Conservation (phyloP, 2,888 invertebrate genomes). For the Muscina levida region DNA sequence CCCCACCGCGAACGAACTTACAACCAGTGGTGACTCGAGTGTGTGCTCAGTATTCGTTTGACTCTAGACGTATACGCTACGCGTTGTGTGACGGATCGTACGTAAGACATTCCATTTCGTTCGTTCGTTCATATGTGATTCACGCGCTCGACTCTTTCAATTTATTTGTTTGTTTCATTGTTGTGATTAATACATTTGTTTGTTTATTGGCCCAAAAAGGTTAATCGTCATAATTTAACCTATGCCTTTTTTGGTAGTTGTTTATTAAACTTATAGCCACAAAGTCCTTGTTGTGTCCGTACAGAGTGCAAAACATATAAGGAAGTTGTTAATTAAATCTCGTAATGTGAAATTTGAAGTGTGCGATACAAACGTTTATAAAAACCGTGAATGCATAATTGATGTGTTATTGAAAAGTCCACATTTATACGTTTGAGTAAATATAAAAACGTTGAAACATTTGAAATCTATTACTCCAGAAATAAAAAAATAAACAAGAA, state of each 20-base stretch:
- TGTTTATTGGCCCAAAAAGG: slow-evolving; percentile 9
- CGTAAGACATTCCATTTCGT: neutral
- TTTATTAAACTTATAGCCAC: slow-evolving; percentile 33
- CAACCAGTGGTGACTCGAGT: neutral
- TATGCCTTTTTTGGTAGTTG: slow-evolving; percentile 52
- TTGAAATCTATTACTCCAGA: too few relatives aligned
- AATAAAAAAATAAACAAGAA: too few relatives aligned
- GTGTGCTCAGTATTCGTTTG: slow-evolving; percentile 19
- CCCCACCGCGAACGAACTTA: neutral
- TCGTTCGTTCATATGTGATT: neutral
- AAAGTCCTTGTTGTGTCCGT: slow-evolving; percentile 8
- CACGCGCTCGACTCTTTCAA: slow-evolving; percentile 6
- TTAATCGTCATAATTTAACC: slow-evolving; percentile 35
- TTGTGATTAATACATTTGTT: slow-evolving; percentile 6
- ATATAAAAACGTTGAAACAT: slow-evolving; percentile 26
- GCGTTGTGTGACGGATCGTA: neutral
- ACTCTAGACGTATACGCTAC: neutral
- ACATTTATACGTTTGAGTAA: too few relatives aligned
- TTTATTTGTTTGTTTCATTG: neutral
- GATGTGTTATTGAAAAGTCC: too few relatives aligned
- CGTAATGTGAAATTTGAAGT: too few relatives aligned
- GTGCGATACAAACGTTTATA: too few relatives aligned
- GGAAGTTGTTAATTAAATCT: slow-evolving; percentile 49
- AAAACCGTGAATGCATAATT: too few relatives aligned
- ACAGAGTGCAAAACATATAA: slow-evolving; percentile 14